Evolutionary conservation across 2,797 vertebrate genomes (phyloP), one percentile per base, ranked within the genome.

Genomic region (Gymnodraco acuticeps): DNA sequence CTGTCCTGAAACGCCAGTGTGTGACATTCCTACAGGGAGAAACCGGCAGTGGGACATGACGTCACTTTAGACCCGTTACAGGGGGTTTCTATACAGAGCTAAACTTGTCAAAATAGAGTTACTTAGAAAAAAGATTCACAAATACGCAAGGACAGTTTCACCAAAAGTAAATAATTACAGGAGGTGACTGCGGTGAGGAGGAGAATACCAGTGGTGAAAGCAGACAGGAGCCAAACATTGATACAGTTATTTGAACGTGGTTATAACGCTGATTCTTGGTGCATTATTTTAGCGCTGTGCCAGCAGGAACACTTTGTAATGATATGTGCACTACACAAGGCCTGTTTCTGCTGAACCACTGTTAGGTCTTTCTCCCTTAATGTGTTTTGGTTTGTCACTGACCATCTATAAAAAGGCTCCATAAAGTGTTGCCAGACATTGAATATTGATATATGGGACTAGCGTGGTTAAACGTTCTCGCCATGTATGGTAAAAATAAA

Each of bases 1-100:
- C 71, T 65, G 38, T 59, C 42, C 51, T 27, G 33, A 66, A 75
- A 88, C 71, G 1, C 70, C 43, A 38, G 17, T 13, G 70, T 85
- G 88, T 10, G 77, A 89, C 76, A 90, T 88, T 88, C 82, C 75
- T 79, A 0, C 33, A 50, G 54, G 38, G 9, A 74, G 55, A 47
- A 47, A 61, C 17, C 33, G 58, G 45, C 58, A 69, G 61, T 38
- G 52, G 67, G 46, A 69, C 53, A 38, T 5, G 16, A 70, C 16
- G 64, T 23, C 54, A 69, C 46, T 64, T 12, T 7, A 7, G 6
- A 54, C 43, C 50, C 7, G 7, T 10, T 14, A 62, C 4, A 14
- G 23, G 10, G 27, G 5, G 14, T 48, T 41, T 58, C 33, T 55
- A 38, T 31, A 48, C 31, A 27, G 11, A 73, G 43, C 19, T 19